Base-by-base conservation (phyloP, 2,888 invertebrate species). In the Lordiphosa fenestrarum region DNA sequence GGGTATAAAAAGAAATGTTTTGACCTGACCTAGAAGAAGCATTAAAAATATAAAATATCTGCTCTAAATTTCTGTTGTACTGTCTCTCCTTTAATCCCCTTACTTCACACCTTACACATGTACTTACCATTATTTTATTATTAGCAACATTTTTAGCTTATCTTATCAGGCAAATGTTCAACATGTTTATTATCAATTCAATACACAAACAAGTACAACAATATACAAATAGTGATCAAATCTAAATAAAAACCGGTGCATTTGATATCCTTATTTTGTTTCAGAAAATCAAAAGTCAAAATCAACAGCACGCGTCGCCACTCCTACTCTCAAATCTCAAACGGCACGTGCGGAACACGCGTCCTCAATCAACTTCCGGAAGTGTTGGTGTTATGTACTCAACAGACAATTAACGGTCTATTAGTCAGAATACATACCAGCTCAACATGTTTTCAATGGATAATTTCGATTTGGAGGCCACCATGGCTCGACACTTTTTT, bases 401-500 rank as follows among this genome's bases (percentile, higher is more conserved):
- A 49, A 19, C 48, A 30, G 36, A 46, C 36, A 75, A 55, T 71
- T 78, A 65, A 47, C 21, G 30, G 30, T 10, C 30, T 10, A 30
- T 30, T 30, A 10, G 30, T 9, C 30, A 10, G 30, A 10, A 30
- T 10, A 5, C 10, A 35, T 41, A 38, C 35, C 23, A 52, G 42
- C 36, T 4, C 23, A 72, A 70, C 52, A 93, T 93, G 92, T 93
- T 92, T 88, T 92, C 92, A 68, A 92, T 94, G 91, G 94, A 94
- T 71, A 92, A 92, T 86, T 90, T 94, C 66, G 94, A 94, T 83
- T 88, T 94, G 87, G 93, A 93, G 74, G 90, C 91, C 68, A 91
- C 92, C 64, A 92, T 93, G 89, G 93, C 92, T 69, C 90, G 93
- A 4, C 93, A 94, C 88, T 93, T 93, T 85, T 91, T 87, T 73